These are phyloP conservation scores for Odontophorus gujanensis DNA, from an alignment of 2,113 vertebrate species.

Conservation along the genomic window DNA sequence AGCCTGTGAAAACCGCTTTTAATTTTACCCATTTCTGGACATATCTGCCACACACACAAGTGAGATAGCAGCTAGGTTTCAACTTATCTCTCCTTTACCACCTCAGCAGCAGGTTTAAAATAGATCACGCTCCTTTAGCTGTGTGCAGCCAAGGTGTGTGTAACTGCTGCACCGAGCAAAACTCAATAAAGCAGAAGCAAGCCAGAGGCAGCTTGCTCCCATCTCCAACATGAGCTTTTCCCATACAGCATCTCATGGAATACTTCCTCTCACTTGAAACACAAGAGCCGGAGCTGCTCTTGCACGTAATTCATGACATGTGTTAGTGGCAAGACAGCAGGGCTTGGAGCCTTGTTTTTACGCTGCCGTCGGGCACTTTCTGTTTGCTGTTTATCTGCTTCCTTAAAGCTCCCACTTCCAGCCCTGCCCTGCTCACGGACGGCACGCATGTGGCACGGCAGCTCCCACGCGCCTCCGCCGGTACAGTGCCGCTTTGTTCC, in stretches of 20 bases:
- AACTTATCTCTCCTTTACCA: constrained; percentile 78
- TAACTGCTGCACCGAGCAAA: constrained; percentile 44
- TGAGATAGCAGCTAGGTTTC: constrained; percentile 65
- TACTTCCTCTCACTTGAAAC: constrained; percentile 15
- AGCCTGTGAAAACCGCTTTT: constrained; percentile 75
- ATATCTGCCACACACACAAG: constrained; percentile 68
- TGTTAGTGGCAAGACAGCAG: accelerated
- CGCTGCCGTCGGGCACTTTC: neutral
- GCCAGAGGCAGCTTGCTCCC: neutral
- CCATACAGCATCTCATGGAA: neutral
- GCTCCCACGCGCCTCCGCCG: constrained; percentile 56
- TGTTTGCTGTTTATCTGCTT: constrained; percentile 54
- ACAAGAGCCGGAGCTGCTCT: neutral
- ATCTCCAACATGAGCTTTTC: neutral
- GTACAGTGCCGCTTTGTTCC: constrained; percentile 60
- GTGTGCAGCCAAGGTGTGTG: constrained; percentile 74
- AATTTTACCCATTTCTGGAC: constrained; percentile 73
- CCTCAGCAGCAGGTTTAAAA: constrained; percentile 78
- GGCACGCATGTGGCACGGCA: neutral
- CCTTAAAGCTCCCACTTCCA: constrained; percentile 62
- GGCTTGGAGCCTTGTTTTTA: neutral
- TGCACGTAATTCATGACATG: accelerated
- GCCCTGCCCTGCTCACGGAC: constrained; percentile 15
- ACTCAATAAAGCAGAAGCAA: constrained; percentile 26
- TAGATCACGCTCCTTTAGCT: constrained; percentile 61